These are phyloP conservation scores for Cordilura impudica DNA, from an alignment of 2,888 invertebrate species.

Conservation along the genomic window DNA sequence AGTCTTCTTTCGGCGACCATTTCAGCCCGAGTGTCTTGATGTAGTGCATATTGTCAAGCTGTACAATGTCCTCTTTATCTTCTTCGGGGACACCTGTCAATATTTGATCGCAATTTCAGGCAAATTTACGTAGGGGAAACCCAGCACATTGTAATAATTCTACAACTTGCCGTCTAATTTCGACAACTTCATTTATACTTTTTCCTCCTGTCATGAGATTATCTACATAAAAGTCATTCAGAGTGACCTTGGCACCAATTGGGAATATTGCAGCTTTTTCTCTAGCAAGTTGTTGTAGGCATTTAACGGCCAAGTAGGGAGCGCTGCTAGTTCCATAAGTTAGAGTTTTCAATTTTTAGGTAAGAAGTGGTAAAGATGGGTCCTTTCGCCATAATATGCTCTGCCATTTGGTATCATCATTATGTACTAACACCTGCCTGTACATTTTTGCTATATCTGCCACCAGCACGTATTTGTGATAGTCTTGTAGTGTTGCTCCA, in stretches of 20 bases:
- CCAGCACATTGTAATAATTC: conserved; percentile 31
- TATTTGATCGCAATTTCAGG: conserved; percentile 29
- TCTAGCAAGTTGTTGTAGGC: not conserved
- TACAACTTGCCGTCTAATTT: conserved; percentile 41
- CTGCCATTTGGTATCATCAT: conserved; percentile 22
- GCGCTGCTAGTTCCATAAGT: conserved; percentile 30
- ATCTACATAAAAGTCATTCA: conserved; percentile 62
- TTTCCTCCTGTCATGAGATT: conserved; percentile 58
- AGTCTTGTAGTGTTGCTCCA: conserved; percentile 39
- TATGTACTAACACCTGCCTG: conserved; percentile 30
- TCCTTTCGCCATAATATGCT: conserved; percentile 22
- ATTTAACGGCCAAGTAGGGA: conserved; percentile 1
- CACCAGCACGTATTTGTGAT: conserved; percentile 30
- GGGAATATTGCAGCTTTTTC: conserved; percentile 24
- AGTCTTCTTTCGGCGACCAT: conserved; percentile 25
- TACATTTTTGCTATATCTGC: conserved; percentile 52
- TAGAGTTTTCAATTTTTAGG: conserved; percentile 15
- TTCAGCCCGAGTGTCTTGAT: conserved; percentile 30
- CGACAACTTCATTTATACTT: conserved; percentile 39
- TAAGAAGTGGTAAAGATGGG: not conserved
- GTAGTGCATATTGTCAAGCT: not conserved
- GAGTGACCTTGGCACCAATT: conserved; percentile 44
- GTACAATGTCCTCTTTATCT: not conserved
- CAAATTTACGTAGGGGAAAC: conserved; percentile 59
- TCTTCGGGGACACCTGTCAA: conserved; percentile 20